A percentile compares a stretch with the other conserved stretches of the same genome.
phyloP scores from a whole-genome alignment of 1,140 invertebrate species.

The Papilio helenus region DNA sequence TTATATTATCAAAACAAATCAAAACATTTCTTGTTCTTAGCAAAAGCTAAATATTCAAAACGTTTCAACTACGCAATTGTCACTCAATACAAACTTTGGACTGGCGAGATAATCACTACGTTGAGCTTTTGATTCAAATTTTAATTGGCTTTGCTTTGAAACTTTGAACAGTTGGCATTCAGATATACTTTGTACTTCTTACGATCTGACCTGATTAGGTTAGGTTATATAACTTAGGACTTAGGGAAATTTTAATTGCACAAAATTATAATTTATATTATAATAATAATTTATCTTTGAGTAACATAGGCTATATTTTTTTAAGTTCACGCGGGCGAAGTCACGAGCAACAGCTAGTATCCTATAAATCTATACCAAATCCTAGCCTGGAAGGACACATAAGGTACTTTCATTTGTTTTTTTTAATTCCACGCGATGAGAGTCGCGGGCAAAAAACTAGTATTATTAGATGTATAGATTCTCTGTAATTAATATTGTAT shows the following conservation, averaged over 20 bases:
- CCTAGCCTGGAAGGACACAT: too few relatives aligned
- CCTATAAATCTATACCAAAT: too few relatives aligned
- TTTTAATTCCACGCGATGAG: too few relatives aligned
- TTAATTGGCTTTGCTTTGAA: slow-evolving; percentile 16
- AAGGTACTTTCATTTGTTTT: too few relatives aligned
- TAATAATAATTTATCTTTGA: too few relatives aligned
- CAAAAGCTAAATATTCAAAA: not conserved
- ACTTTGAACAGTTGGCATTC: slow-evolving; percentile 2
- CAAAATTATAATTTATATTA: too few relatives aligned
- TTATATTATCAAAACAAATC: not conserved
- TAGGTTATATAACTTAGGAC: not conserved
- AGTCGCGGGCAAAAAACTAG: too few relatives aligned
- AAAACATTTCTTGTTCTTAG: not conserved
- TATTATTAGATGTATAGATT: too few relatives aligned
- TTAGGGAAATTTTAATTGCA: too few relatives aligned
- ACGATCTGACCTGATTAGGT: not conserved
- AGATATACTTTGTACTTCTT: slow-evolving; percentile 10
- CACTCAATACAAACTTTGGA: slow-evolving; percentile 10
- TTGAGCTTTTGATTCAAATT: slow-evolving; percentile 10
- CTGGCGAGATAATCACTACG: not conserved
- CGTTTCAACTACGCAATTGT: not conserved
- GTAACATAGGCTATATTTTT: too few relatives aligned
- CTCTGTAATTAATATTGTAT: not conserved
- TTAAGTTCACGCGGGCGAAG: too few relatives aligned
- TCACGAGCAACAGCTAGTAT: too few relatives aligned